phyloP scores from a whole-genome alignment of 2,888 invertebrate species.

The Drosophila neotestacea region DNA sequence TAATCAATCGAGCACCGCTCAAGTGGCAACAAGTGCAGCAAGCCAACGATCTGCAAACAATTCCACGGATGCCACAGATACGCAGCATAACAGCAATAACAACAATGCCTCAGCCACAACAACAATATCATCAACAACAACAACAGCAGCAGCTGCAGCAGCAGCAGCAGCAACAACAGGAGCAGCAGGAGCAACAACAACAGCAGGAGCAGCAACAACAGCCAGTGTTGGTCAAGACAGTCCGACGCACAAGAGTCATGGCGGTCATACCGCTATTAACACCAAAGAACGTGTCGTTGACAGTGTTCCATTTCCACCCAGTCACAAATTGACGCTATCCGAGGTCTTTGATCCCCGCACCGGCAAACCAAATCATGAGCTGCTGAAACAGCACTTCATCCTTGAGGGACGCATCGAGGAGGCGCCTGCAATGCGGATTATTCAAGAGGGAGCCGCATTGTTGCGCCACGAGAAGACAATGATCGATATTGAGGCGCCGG shows the following conservation, averaged over 20 bases:
- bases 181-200: not conserved
- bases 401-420: constrained; percentile 99
- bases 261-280: constrained; percentile 57
- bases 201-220: constrained; percentile 2
- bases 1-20: constrained; percentile 79
- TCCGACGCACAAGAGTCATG: constrained; percentile 66
- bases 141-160: constrained; percentile 18
- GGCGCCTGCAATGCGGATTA: constrained; percentile 97
- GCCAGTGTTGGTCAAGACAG: constrained; percentile 44
- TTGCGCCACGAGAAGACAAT: constrained; percentile 97
- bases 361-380: constrained; percentile 97
- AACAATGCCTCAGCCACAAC: constrained; percentile 28
- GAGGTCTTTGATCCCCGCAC: constrained; percentile 98
- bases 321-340: constrained; percentile 95
- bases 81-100: constrained; percentile 83
- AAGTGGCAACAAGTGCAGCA: constrained; percentile 73
- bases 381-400: constrained; percentile 99
- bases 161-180: constrained; percentile 31
- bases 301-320: constrained; percentile 99
- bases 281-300: constrained; percentile 84
- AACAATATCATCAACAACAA: constrained; percentile 25
- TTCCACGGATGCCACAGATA: constrained; percentile 87
- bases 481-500: constrained; percentile 99
- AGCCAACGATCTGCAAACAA: constrained; percentile 87
- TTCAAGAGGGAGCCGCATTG: constrained; percentile 97